These are phyloP conservation scores for Semicossyphus pulcher DNA, from an alignment of 2,113 vertebrate species.

Conservation along the genomic window DNA sequence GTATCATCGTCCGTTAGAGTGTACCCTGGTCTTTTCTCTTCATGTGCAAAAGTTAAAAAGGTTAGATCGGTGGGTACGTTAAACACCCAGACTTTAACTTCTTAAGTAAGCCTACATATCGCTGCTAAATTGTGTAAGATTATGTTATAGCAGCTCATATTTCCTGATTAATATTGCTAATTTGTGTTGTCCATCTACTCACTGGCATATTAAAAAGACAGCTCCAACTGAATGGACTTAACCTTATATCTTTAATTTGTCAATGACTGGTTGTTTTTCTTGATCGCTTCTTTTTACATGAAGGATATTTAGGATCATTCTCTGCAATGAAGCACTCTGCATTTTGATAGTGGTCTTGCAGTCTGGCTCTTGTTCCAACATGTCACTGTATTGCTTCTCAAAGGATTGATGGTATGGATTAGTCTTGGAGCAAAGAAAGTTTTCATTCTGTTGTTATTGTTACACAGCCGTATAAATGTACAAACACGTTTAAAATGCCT, in stretches of 20 bases:
- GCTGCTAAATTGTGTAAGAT: background rate
- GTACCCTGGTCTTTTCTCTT: background rate
- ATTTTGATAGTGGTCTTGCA: slow-evolving; percentile 6
- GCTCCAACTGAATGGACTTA: slow-evolving; percentile 8
- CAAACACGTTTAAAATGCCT: slow-evolving; percentile 64
- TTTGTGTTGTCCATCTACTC: slow-evolving; percentile 1
- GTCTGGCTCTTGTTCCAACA: slow-evolving; percentile 21
- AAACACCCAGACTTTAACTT: background rate
- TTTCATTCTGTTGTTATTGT: slow-evolving; percentile 48
- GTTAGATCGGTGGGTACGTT: background rate
- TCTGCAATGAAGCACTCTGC: slow-evolving; percentile 4
- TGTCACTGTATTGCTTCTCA: slow-evolving; percentile 59
- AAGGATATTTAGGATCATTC: slow-evolving; percentile 15
- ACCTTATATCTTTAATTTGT: slow-evolving; percentile 24
- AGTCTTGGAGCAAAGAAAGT: slow-evolving; percentile 36
- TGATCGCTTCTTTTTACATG: background rate
- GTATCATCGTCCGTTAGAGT: background rate
- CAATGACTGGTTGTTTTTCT: background rate
- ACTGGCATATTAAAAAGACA: slow-evolving; percentile 13
- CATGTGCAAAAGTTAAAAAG: slow-evolving; percentile 39
- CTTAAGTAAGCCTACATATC: background rate
- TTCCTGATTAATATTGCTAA: background rate
- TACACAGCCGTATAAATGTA: slow-evolving; percentile 77
- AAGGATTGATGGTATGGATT: slow-evolving; percentile 27
- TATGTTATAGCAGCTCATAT: background rate